Conservation (phyloP, 2,888 invertebrate species). For the Trissoscelio sp. region DNA sequence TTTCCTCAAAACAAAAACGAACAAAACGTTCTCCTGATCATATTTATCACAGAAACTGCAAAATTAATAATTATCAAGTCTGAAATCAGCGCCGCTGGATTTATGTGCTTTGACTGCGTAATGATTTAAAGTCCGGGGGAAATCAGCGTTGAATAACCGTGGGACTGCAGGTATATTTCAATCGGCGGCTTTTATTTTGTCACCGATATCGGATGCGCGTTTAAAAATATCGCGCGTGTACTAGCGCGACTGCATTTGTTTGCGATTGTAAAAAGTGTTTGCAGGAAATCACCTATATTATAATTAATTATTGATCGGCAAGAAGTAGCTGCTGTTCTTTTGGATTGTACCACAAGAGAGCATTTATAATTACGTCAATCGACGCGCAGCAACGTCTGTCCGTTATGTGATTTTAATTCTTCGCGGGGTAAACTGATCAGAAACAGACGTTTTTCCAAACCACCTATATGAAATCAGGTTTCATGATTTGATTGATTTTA, state of each 20-base stretch:
- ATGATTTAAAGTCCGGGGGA: constrained; percentile 26
- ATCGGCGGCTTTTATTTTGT: constrained; percentile 30
- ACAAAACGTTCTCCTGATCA: no score
- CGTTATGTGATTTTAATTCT: constrained; percentile 16
- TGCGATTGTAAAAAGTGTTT: neutral
- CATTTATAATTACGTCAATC: constrained; percentile 34
- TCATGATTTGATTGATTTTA: constrained; percentile 20
- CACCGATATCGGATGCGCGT: neutral
- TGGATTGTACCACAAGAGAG: neutral
- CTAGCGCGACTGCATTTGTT: neutral
- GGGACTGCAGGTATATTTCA: constrained; percentile 22
- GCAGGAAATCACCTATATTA: neutral
- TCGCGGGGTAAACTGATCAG: neutral
- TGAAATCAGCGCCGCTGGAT: constrained; percentile 20
- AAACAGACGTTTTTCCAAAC: constrained; percentile 19
- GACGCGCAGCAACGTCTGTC: neutral
- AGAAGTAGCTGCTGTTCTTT: constrained; percentile 5
- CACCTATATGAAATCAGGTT: neutral
- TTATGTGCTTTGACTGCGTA: constrained; percentile 34
- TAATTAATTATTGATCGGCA: constrained; percentile 16
- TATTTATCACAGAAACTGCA: constrained; percentile 4
- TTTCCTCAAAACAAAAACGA: no score
- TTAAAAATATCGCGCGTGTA: constrained; percentile 10
- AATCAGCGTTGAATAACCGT: constrained; percentile 31
- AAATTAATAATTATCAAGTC: constrained; percentile 44